Evolutionary conservation across 2,113 vertebrate species (phyloP), one percentile per base, ranked within the genome.

Genomic region (Elaphurus davidianus): DNA sequence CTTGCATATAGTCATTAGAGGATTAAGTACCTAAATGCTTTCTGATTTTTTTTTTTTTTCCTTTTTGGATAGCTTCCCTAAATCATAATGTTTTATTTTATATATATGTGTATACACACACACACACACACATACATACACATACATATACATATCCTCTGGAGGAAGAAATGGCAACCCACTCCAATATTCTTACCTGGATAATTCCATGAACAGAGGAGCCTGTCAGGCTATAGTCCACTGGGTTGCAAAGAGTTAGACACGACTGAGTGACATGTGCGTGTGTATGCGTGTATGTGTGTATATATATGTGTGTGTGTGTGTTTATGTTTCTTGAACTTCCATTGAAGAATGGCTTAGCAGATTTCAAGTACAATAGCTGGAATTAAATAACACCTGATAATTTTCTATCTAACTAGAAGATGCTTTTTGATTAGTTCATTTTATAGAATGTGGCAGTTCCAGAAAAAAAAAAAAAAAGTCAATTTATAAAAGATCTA

Each of bases 211-310:
- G n/a, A n/a, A 21, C 17, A 21, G n/a, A 71, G 64, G 17, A 71
- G 17, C n/a, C 64, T 71, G 64, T 33, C 17, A 67, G 5, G 17
- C 33, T 67, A 67, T 17, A 67, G 64, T 21, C 64, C 17, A 67
- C 36, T 4, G 17, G 17, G 19, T 36, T 36, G n/a, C 64, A 36
- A 67, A 67, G 64, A 67, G 17, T 67, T n/a, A 67, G 4, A 67
- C 9, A 21, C 21, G 33, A 21, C 64, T 67, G 64, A 67, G 17
- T 67, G 17, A 19, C 64, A 21, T 67, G 33, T 67, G 64, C 10
- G 7, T 19, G n/a, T 36, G 4, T 21, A 9, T 19, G 2, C 36
- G 2, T 67, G 8, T 67, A 4, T n/a, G 2, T 19, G 1, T n/a
- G 0, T 19, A 5, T 10, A 8, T 64, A 2, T 64, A 9, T 64